Evolutionary conservation across 2,797 vertebrate species (phyloP).

Genomic region (Peromyscus melanophrys): DNA sequence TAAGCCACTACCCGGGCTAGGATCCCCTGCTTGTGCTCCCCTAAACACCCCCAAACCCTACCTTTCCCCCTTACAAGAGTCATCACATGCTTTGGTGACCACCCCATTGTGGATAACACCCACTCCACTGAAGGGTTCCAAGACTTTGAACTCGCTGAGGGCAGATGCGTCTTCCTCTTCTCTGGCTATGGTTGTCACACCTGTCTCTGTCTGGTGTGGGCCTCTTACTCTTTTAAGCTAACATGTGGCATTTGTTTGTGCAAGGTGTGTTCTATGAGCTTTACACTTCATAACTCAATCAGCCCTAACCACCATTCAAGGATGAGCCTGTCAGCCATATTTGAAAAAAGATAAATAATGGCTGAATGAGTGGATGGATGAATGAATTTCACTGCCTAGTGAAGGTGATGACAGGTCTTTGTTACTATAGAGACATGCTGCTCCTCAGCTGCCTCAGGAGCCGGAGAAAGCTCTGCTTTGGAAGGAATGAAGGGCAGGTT

Average conservation of each 20-base stretch:
- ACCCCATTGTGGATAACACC: background rate
- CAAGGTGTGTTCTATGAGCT: background rate
- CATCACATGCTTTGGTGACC: background rate
- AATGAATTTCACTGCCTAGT: background rate
- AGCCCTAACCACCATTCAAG: background rate
- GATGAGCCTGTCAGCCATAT: background rate
- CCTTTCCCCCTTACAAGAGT: background rate
- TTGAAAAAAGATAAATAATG: constrained; percentile 5
- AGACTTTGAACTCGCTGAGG: background rate
- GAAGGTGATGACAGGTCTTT: background rate
- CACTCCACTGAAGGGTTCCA: background rate
- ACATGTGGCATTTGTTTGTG: constrained; percentile 15
- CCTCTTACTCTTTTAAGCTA: background rate
- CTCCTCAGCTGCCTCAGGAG: background rate
- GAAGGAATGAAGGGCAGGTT: background rate
- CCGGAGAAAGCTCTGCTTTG: background rate
- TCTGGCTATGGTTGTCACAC: background rate
- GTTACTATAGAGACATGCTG: background rate
- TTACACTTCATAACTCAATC: background rate
- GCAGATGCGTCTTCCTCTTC: background rate
- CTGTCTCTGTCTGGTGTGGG: background rate
- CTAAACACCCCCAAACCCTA: background rate
- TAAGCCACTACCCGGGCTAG: background rate
- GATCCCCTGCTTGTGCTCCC: background rate
- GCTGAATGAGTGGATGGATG: background rate